Conservation (phyloP, 2,888 invertebrate genomes). For the Oxycera nigricornis region DNA sequence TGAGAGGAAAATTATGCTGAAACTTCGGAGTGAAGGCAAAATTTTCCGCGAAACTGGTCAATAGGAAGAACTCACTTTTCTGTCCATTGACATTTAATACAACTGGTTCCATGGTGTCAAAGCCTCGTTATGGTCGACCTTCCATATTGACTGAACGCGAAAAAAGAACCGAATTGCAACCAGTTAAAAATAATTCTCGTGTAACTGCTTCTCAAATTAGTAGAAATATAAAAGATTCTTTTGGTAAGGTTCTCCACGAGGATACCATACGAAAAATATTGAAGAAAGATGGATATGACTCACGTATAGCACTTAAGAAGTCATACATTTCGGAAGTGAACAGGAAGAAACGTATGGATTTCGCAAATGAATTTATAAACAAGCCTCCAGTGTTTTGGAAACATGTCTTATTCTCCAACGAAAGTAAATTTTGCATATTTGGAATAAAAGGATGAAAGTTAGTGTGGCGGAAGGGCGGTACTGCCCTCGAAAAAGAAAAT, state of each 20-base stretch:
- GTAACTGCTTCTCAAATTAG: neutral
- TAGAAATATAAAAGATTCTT: constrained; percentile 5
- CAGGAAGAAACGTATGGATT: constrained; percentile 11
- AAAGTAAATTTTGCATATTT: constrained; percentile 42
- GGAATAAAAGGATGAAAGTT: constrained; percentile 26
- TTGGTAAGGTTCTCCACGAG: constrained; percentile 15
- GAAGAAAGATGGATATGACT: neutral
- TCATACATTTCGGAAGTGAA: constrained; percentile 3
- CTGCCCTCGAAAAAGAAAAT: constrained; percentile 29
- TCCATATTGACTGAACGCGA: neutral
- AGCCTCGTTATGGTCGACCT: neutral
- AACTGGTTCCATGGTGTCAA: neutral
- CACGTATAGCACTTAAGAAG: neutral
- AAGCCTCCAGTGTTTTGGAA: constrained; percentile 23
- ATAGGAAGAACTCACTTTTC: neutral
- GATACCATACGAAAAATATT: constrained; percentile 8
- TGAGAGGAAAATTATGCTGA: neutral
- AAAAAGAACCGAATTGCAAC: neutral
- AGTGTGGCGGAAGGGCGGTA: constrained; percentile 37
- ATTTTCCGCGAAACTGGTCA: neutral
- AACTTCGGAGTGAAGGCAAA: neutral
- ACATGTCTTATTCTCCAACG: constrained; percentile 39
- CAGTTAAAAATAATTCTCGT: constrained; percentile 7
- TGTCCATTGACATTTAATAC: neutral
- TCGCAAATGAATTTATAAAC: neutral